Percentiles rank a stretch among this genome's conserved stretches.
phyloP scores from a whole-genome alignment of 2,888 invertebrate genomes.

The Gnatocerus cornutus region DNA sequence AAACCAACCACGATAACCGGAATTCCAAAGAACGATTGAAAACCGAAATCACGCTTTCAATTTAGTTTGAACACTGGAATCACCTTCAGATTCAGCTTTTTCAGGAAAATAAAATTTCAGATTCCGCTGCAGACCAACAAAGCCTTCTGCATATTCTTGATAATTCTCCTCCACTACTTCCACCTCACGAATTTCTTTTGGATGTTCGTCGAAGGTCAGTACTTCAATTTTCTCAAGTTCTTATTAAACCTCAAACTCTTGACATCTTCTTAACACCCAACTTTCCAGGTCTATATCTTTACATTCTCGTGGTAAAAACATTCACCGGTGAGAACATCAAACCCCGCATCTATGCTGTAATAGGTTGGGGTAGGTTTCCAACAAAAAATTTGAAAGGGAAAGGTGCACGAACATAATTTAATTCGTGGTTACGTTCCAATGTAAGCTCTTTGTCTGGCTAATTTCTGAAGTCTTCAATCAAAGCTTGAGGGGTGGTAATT shows the following conservation, averaged over 20 bases:
- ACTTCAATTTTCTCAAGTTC: background rate
- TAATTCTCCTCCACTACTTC: conserved; percentile 89
- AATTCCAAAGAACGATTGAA: too few species aligned
- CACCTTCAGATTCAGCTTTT: too few species aligned
- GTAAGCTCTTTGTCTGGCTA: conserved; percentile 26
- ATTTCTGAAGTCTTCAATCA: conserved; percentile 40
- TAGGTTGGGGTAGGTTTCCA: conserved; percentile 87
- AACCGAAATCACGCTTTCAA: too few species aligned
- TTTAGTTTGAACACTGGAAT: too few species aligned
- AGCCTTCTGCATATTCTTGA: conserved; percentile 79
- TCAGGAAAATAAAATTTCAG: too few species aligned
- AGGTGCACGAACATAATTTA: too few species aligned
- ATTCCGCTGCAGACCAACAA: conserved; percentile 60
- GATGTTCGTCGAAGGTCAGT: conserved; percentile 95
- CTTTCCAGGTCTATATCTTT: conserved; percentile 82
- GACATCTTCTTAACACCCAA: conserved; percentile 18
- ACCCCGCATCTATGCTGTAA: conserved; percentile 82
- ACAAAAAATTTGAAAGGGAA: background rate
- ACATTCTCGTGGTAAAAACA: conserved; percentile 89
- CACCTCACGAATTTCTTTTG: conserved; percentile 96
- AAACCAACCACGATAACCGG: too few species aligned
- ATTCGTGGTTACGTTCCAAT: background rate
- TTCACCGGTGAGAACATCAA: conserved; percentile 89
- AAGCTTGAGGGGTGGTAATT: conserved; percentile 20
- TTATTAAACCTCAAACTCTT: background rate